Base-by-base conservation (phyloP, 2,113 vertebrate species). In the Eolophus roseicapilla region DNA sequence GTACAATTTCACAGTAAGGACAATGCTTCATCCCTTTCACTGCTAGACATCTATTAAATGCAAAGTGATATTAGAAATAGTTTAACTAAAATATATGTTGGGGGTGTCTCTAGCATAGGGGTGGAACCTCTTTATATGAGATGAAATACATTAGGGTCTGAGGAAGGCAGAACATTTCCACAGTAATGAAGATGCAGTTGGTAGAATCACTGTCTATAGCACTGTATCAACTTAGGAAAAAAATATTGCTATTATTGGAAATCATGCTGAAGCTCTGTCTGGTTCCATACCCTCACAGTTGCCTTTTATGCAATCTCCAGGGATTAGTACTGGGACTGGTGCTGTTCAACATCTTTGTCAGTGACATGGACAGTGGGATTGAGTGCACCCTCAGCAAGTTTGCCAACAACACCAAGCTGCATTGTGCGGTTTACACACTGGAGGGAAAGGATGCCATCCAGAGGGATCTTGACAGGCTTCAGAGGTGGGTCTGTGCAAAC, bases 1-100 rank as follows among this genome's bases (percentile, higher is more conserved):
- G 73, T 71, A 52, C 29, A 67, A 71, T 96, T 94, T 95, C 86
- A 75, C 60, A 44, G 88, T 53, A 28, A 78, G 15, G 37, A 39
- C 62, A 91, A 88, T 80, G 68, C 14, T 78, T 94, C 93, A 86
- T 83, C 68, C n/a, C 33, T 88, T 96, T 88, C 80, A 64, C 29
- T 86, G 27, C 16, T 55, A 84, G 43, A 24, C 19, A 78, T 69
- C 86, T 88, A 92, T 92, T 93, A 86, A 90, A 90, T 75, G 88
- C 62, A 95, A 92, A 88, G 33, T 67, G 43, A 68, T 67, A 81
- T 73, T 29, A 75, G 46, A 35, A 92, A 43, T 0, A 15, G 31
- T 73, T 88, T 92, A 86, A 79, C 82, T 76, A 52, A 85, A 94
- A 86, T 55, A 35, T 55, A 33, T 28, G 19, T 57, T 73, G 31